Percentiles rank a stretch among this genome's conserved stretches.
phyloP scores from a whole-genome alignment of 2,113 vertebrate species.

The Leptocoma aspasia region DNA sequence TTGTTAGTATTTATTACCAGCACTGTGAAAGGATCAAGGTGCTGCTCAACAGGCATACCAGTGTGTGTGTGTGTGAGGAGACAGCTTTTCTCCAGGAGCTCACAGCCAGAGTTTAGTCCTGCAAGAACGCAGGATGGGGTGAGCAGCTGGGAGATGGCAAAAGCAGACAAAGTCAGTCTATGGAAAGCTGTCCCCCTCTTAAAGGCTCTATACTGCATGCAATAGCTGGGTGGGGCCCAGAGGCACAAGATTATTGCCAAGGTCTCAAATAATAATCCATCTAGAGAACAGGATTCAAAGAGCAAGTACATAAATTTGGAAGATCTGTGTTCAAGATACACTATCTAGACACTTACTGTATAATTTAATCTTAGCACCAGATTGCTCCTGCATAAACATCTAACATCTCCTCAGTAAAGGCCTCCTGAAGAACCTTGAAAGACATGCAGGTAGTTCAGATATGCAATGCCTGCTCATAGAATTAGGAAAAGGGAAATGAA shows the following conservation, averaged over 20 bases:
- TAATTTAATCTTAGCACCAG: background rate
- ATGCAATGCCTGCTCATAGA: background rate
- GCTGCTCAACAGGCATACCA: background rate
- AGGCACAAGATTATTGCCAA: background rate
- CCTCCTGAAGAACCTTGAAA: background rate
- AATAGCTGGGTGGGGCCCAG: background rate
- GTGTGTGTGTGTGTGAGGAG: accelerated
- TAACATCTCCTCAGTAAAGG: background rate
- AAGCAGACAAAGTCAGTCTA: background rate
- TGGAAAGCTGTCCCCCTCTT: background rate
- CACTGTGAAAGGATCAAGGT: background rate
- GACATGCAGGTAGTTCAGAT: background rate
- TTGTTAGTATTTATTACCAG: background rate
- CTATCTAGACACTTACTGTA: background rate
- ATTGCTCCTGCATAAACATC: background rate
- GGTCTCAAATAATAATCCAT: background rate
- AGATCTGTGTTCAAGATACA: background rate
- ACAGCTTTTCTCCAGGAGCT: background rate
- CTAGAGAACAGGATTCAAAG: background rate
- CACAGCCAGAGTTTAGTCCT: background rate
- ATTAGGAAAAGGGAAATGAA: background rate
- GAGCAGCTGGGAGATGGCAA: background rate
- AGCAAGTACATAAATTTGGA: background rate
- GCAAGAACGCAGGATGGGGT: background rate
- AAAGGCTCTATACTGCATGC: background rate